A percentile compares a stretch with the other conserved stretches of the same genome.
These are phyloP conservation scores for Eupithecia centaureata DNA, from an alignment of 2,888 invertebrate genomes.

Conservation along the genomic window DNA sequence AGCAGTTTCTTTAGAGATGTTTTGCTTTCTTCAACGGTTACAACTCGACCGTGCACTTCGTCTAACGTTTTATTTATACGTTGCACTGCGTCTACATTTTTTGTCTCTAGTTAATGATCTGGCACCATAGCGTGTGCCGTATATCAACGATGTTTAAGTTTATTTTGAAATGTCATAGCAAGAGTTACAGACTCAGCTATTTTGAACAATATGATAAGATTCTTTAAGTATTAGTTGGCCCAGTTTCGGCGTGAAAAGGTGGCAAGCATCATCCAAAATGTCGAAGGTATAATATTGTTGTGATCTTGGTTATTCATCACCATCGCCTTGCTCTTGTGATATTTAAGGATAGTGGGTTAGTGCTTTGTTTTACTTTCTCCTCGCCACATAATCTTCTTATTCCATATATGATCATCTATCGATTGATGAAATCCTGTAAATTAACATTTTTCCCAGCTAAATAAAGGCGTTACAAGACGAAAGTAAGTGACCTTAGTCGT, in stretches of 20 bases:
- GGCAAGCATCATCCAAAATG: no score
- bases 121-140: slow-evolving; percentile 8
- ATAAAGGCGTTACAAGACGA: background rate
- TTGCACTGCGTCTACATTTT: slow-evolving; percentile 13
- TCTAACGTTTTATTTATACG: slow-evolving; percentile 18
- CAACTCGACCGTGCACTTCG: slow-evolving; percentile 24
- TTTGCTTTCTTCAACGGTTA: slow-evolving; percentile 18
- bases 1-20: slow-evolving; percentile 22
- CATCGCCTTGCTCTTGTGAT: background rate
- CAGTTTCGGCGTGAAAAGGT: no score
- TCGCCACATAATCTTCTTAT: background rate
- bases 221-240: background rate
- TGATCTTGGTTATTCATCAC: background rate
- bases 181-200: slow-evolving; percentile 5
- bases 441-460: background rate
- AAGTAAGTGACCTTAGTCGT: background rate
- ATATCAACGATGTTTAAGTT: slow-evolving; percentile 9
- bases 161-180: slow-evolving; percentile 12
- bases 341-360: background rate
- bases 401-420: background rate
- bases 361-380: background rate
- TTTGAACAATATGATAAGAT: background rate
- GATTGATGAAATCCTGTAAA: no score
- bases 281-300: no score
- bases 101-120: slow-evolving; percentile 14